phyloP scores from a whole-genome alignment of 2,797 vertebrate genomes.

The Eleutherodactylus coqui region DNA sequence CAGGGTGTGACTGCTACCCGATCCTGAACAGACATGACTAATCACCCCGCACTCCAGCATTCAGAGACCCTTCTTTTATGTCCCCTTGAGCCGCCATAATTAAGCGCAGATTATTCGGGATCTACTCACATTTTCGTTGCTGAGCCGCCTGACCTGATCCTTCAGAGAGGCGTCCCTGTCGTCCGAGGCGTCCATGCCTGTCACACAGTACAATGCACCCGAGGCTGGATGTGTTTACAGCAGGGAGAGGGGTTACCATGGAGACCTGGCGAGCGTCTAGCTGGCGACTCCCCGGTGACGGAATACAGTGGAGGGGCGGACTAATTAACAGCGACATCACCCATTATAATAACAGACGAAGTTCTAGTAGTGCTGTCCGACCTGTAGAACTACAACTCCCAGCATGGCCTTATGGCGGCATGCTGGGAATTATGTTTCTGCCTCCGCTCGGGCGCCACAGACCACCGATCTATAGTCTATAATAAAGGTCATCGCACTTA shows the following conservation, averaged over 20 bases:
- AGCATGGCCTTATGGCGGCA: too few species aligned
- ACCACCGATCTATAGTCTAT: too few species aligned
- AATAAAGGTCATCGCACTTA: too few species aligned
- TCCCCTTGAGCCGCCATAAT: neutral
- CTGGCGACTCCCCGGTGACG: neutral
- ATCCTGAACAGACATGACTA: neutral
- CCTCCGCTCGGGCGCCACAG: too few species aligned
- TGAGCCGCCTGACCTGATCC: slow-evolving; percentile 65
- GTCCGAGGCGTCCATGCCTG: slow-evolving; percentile 71
- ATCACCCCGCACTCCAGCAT: neutral
- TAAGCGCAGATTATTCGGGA: neutral
- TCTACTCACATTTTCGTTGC: slow-evolving; percentile 70
- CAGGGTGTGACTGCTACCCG: too few species aligned
- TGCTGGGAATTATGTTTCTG: too few species aligned
- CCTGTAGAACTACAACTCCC: too few species aligned
- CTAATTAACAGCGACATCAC: neutral
- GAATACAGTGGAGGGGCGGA: neutral
- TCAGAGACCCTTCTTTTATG: neutral
- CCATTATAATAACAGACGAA: neutral
- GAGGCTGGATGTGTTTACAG: neutral
- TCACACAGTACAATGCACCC: neutral
- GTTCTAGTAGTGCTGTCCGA: too few species aligned
- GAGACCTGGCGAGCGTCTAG: slow-evolving; percentile 58
- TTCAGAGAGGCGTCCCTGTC: slow-evolving; percentile 56
- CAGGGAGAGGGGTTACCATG: slow-evolving; percentile 66